phyloP scores from a whole-genome alignment of 2,797 vertebrate genomes.

The Menidia menidia region DNA sequence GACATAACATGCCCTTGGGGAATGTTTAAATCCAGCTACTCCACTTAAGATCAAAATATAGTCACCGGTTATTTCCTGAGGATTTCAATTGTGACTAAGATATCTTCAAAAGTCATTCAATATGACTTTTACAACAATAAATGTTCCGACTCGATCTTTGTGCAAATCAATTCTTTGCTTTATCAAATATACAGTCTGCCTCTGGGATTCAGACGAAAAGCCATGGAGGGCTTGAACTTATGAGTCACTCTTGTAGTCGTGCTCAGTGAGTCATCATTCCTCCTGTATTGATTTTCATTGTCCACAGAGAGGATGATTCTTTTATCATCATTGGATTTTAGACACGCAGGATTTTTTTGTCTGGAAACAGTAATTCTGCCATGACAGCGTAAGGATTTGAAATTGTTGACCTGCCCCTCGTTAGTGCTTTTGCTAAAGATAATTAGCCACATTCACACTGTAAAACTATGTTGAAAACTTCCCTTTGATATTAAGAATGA shows the following conservation, averaged over 20 bases:
- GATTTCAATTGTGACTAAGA: constrained; percentile 16
- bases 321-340: constrained; percentile 15
- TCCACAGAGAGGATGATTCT: constrained; percentile 26
- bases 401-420: background rate
- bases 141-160: constrained; percentile 14
- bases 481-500: background rate
- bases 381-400: background rate
- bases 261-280: constrained; percentile 56
- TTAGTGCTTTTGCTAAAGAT: background rate
- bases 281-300: constrained; percentile 36
- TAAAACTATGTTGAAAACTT: background rate
- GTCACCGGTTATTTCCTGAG: background rate
- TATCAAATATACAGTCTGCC: constrained; percentile 30
- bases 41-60: constrained; percentile 15
- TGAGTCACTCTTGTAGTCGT: constrained; percentile 51
- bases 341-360: no score
- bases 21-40: constrained; percentile 10
- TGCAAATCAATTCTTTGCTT: constrained; percentile 18
- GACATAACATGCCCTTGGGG: constrained; percentile 25
- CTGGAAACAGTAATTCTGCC: background rate
- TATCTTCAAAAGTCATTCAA: background rate
- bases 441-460: background rate
- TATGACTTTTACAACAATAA: constrained; percentile 15
- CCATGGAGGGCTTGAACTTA: constrained; percentile 18
- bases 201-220: constrained; percentile 34